Percentiles rank a stretch among this genome's conserved stretches.
phyloP scores from a whole-genome alignment of 2,888 invertebrate genomes.

The Agrochola lychnidis region DNA sequence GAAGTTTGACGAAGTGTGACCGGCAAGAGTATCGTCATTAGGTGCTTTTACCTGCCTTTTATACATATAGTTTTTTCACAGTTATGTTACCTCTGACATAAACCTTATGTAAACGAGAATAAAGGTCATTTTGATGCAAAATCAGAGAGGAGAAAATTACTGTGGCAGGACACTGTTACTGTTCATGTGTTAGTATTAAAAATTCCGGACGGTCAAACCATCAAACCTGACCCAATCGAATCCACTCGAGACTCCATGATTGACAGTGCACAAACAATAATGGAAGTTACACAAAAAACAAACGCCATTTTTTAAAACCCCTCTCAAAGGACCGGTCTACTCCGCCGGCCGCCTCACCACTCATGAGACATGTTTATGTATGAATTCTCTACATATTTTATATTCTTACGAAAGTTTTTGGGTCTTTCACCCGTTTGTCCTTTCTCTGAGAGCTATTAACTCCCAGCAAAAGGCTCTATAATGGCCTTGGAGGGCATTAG shows the following conservation, averaged over 20 bases:
- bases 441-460: slow-evolving; percentile 80
- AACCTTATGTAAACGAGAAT: background rate
- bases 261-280: background rate
- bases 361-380: slow-evolving; percentile 50
- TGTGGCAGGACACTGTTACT: no score
- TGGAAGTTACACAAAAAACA: background rate
- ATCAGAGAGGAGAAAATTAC: no score
- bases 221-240: background rate
- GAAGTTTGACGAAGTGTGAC: no score
- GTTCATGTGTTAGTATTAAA: background rate
- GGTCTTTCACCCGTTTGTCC: slow-evolving; percentile 66
- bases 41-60: no score
- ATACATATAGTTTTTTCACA: no score
- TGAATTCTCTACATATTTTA: slow-evolving; percentile 57
- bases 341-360: slow-evolving; percentile 4
- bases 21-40: no score
- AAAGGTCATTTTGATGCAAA: background rate
- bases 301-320: slow-evolving; percentile 28
- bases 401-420: slow-evolving; percentile 57
- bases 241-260: background rate
- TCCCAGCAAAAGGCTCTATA: slow-evolving; percentile 81
- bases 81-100: no score
- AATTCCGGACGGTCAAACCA: background rate
- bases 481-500: slow-evolving; percentile 83
- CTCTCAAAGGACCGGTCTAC: slow-evolving; percentile 14